phyloP scores from a whole-genome alignment of 2,797 vertebrate genomes.

The Melopsittacus undulatus region DNA sequence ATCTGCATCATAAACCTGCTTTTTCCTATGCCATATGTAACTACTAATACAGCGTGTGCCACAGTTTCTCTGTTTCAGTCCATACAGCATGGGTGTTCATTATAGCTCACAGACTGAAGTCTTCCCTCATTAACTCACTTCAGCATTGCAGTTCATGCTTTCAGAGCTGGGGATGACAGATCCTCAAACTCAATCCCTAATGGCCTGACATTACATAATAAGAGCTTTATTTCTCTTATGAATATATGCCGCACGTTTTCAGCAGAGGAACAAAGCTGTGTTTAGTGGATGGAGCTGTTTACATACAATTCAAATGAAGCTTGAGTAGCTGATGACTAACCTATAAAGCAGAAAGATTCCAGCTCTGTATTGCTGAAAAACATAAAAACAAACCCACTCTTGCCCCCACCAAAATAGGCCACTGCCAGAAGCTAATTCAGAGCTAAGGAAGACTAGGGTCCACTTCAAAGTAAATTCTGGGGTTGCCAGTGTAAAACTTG shows the following conservation, averaged over 20 bases:
- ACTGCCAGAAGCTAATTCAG: neutral
- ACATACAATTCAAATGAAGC: neutral
- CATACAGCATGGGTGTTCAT: neutral
- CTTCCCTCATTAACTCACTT: neutral
- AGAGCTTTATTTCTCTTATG: neutral
- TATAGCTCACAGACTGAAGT: neutral
- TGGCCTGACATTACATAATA: neutral
- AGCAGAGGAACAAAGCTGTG: neutral
- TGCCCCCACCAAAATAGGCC: neutral
- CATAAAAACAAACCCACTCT: neutral
- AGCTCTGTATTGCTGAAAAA: neutral
- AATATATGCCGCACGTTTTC: neutral
- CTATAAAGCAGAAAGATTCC: neutral
- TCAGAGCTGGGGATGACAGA: neutral
- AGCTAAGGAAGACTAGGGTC: neutral
- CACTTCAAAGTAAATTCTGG: slow-evolving; percentile 4
- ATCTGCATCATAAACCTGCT: neutral
- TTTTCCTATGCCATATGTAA: neutral
- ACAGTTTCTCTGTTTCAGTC: neutral
- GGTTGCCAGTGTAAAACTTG: neutral
- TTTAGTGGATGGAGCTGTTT: neutral
- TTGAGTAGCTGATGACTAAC: neutral
- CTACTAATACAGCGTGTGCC: neutral
- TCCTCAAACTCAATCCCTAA: neutral
- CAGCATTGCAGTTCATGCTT: neutral